A percentile compares a stretch with the other conserved stretches of the same genome.
phyloP scores from a whole-genome alignment of 2,797 vertebrate species.

The Brotula barbata region DNA sequence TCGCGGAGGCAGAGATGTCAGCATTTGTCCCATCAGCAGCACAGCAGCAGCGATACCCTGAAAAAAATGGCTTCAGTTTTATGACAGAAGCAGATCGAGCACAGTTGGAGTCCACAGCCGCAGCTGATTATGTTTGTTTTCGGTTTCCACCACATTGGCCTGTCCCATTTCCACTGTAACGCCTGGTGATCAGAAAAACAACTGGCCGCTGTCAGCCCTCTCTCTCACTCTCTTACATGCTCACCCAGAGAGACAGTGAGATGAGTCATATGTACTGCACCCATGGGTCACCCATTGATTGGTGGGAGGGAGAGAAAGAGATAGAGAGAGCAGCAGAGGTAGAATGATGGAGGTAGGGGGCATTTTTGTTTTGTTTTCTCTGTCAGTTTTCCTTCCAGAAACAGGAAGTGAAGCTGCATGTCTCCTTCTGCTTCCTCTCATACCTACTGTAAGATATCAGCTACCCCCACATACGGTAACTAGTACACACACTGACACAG shows the following conservation, averaged over 20 bases:
- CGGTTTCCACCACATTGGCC: not conserved
- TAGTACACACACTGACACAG: too few species aligned
- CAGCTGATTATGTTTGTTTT: not conserved
- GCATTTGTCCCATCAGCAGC: too few species aligned
- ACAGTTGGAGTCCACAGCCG: not conserved
- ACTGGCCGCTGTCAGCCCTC: conserved; percentile 15
- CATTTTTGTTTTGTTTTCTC: conserved; percentile 63
- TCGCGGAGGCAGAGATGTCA: too few species aligned
- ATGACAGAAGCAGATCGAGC: too few species aligned
- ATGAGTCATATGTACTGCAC: conserved; percentile 64
- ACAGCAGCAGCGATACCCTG: too few species aligned
- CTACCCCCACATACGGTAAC: too few species aligned
- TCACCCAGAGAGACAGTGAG: conserved; percentile 40
- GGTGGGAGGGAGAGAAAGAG: conserved; percentile 12
- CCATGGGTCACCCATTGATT: conserved; percentile 67
- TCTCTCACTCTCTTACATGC: conserved; percentile 24
- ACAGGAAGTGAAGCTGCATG: conserved; percentile 56
- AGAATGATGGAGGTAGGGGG: conserved; percentile 52
- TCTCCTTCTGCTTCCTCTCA: conserved; percentile 24
- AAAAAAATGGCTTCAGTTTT: too few species aligned
- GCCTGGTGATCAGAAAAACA: conserved; percentile 23
- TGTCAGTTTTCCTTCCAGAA: conserved; percentile 58
- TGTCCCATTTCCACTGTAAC: not conserved
- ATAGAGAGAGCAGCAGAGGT: not conserved
- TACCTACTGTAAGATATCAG: conserved; percentile 13